A percentile compares a stretch with the other conserved stretches of the same genome.
Conservation (phyloP, 1,140 invertebrate species). For the Ylistrum balloti region DNA sequence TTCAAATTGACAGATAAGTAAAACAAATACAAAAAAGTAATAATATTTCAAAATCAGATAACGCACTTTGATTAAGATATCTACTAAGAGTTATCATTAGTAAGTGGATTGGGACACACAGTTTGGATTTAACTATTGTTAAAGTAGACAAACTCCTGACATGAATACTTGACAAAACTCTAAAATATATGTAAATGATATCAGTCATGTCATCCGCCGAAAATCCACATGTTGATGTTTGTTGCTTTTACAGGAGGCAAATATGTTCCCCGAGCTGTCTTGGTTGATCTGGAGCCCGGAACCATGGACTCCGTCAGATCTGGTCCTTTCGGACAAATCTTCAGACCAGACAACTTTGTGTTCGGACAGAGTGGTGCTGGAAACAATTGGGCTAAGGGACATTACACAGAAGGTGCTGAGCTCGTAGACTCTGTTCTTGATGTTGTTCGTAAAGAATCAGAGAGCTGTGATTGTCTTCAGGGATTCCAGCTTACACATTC, state of each 20-base stretch:
- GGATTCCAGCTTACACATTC: constrained; percentile 89
- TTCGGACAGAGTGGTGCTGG: constrained; percentile 86
- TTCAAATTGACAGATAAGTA: too few species aligned
- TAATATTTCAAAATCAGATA: too few species aligned
- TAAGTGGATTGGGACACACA: too few species aligned
- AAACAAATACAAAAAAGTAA: too few species aligned
- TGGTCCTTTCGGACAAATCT: constrained; percentile 91
- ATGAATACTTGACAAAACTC: too few species aligned
- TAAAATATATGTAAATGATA: too few species aligned
- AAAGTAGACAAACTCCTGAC: too few species aligned
- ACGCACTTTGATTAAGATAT: too few species aligned
- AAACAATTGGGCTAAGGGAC: constrained; percentile 84
- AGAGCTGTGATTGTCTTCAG: constrained; percentile 90
- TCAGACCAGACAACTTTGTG: constrained; percentile 90
- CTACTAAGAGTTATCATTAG: too few species aligned
- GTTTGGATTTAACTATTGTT: too few species aligned
- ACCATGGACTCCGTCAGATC: constrained; percentile 97
- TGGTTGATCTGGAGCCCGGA: constrained; percentile 96
- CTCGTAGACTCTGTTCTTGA: constrained; percentile 91
- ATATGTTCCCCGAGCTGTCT: constrained; percentile 95
- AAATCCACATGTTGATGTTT: too few species aligned
- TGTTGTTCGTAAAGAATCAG: constrained; percentile 92
- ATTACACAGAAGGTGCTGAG: constrained; percentile 82
- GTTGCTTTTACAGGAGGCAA: constrained; percentile 83
- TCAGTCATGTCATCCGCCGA: too few species aligned